Evolutionary conservation across 2,113 vertebrate genomes (phyloP).

Genomic region (Neotoma lepida): DNA sequence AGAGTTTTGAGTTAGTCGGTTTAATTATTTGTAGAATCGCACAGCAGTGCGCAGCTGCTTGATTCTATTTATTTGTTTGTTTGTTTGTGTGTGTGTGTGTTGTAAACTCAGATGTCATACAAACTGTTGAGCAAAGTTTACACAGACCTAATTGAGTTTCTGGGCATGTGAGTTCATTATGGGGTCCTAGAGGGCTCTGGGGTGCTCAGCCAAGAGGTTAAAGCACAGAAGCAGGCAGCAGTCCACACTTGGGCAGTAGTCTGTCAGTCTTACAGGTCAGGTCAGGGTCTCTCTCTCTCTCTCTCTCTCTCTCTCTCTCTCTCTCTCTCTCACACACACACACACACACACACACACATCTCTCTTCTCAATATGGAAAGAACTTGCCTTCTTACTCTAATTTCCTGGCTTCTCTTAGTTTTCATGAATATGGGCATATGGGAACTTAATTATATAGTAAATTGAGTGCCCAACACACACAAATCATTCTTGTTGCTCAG

Average conservation of each 20-base stretch:
- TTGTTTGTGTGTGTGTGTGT: not conserved
- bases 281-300: too few species aligned
- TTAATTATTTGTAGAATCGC: not conserved
- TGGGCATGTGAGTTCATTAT: not conserved
- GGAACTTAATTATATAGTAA: not conserved
- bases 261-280: not conserved
- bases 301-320: too few species aligned
- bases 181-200: too few species aligned
- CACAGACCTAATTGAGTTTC: not conserved
- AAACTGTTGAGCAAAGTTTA: not conserved
- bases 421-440: not conserved
- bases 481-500: too few species aligned
- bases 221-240: not conserved
- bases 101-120: not conserved
- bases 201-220: fast-evolving
- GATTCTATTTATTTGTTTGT: not conserved
- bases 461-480: not conserved
- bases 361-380: not conserved
- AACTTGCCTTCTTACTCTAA: not conserved
- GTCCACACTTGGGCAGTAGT: not conserved
- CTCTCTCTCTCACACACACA: too few species aligned
- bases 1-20: not conserved
- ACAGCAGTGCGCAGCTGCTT: not conserved
- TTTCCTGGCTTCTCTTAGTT: not conserved
- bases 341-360: not conserved